phyloP scores from a whole-genome alignment of 2,113 vertebrate genomes.

The Tichodroma muraria region DNA sequence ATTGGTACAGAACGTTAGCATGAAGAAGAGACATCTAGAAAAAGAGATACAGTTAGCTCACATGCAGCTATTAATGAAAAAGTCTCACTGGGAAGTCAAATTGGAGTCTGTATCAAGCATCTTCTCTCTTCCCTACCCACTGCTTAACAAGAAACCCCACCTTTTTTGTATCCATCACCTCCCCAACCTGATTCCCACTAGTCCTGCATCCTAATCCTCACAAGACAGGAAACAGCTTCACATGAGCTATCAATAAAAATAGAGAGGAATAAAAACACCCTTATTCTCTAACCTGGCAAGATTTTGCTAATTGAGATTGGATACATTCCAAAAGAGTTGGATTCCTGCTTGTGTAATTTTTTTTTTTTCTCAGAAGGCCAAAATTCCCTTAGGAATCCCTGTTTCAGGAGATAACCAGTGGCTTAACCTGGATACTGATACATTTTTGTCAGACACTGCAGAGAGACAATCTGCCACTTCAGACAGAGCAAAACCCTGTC shows the following conservation, averaged over 20 bases:
- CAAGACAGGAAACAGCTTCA: background rate
- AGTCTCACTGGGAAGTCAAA: background rate
- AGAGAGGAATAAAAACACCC: fast-evolving
- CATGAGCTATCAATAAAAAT: background rate
- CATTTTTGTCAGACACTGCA: background rate
- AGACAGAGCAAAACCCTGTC: background rate
- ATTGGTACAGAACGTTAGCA: background rate
- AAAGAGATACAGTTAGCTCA: background rate
- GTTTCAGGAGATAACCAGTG: background rate
- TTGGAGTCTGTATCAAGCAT: background rate
- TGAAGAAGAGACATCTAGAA: constrained; percentile 33
- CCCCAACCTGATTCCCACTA: background rate
- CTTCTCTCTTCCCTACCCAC: background rate
- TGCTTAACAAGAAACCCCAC: background rate
- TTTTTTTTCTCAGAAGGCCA: background rate
- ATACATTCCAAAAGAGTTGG: background rate
- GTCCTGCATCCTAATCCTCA: background rate
- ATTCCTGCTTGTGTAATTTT: background rate
- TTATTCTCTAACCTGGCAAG: background rate
- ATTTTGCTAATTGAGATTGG: background rate
- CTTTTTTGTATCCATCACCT: background rate
- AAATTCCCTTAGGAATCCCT: background rate
- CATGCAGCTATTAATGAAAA: constrained; percentile 18
- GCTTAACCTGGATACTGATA: background rate
- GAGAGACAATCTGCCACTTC: background rate